Base-by-base conservation (phyloP, 2,797 vertebrate genomes). In the Acanthurus leucopareius region DNA sequence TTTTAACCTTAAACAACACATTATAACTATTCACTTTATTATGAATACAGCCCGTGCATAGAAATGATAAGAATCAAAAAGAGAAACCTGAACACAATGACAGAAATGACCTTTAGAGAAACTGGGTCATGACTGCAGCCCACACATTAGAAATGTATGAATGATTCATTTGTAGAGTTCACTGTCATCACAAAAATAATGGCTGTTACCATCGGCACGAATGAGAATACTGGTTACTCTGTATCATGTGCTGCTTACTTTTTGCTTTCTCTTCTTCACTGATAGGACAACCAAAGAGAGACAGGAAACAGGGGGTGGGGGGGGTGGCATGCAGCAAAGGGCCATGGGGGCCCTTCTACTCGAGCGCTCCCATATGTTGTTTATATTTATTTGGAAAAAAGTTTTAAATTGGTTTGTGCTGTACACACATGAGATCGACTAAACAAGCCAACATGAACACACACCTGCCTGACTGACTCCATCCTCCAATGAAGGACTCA, bases 51-150 rank as follows among this genome's bases (percentile, higher is more conserved):
- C 22, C 13, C 42, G 17, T 56, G 28, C 57, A 68, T 63, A 64
- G 51, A 63, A 73, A 40, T 54, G 2, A 48, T 35, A 0, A 25
- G 38, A 10, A 19, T 68, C 53, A 53, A 9, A 25, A 28, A 48
- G 19, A n/a, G 32, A 51, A 52, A 71, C 42, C 32, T 13, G 40
- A 1, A 2, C 40, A 42, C 3, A 42, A 20, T 53, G 68, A 79
- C 59, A 75, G 52, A 51, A 63, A 49, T 71, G 60, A 70, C 76
- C 42, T 53, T 2, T 38, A 73, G 64, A 68, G 16, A 73, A 69
- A 85, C 44, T 67, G 61, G 78, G 78, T 80, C 75, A 67, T 7
- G 54, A 65, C 42, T 32, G 58, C 20, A 10, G 32, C 28, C 22
- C 20, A 32, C 6, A 51, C 48, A 69, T 38, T 20, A 58, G 7